Evolutionary conservation across 2,113 vertebrate species (phyloP), one percentile per base, ranked within the genome.

Genomic region (Mirounga angustirostris): DNA sequence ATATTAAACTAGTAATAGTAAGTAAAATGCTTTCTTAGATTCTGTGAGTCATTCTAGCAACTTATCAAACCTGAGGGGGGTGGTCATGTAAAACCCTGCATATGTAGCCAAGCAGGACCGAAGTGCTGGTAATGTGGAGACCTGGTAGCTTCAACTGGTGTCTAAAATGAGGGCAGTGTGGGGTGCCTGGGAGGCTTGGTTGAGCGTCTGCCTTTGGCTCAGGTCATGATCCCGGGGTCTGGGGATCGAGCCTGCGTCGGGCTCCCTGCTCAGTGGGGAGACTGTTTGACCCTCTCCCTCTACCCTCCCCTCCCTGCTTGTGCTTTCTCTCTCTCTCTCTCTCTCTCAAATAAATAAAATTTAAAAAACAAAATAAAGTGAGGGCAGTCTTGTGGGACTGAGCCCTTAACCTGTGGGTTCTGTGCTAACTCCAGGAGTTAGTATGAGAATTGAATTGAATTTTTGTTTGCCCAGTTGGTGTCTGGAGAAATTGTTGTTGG

Each of bases 31-130:
- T 76, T 80, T 94, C 58, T 43, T 94, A 73, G 91, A 67, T 88
- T 91, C 36, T 90, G 9, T 73, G 54, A 73, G 30, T 96, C 78
- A 92, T 89, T 89, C 89, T 58, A 97, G 22, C 78, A 94, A 78
- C 82, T 33, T 94, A 73, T 26, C 69, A 92, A 56, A n/a, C 21
- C 18, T 79, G 24, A 36, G 1, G 59, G 5, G 12, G 1, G 22
- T 9, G 40, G 71, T n/a, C 69, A 26, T 30, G 26, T 59, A 79
- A 94, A 71, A 28, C 19, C 78, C 46, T 67, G 8, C n/a, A 40
- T 84, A 43, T 96, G 40, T 46, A 50, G 65, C 52, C 28, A 74
- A 61, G 63, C 0, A 56, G 19, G 76, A 54, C 4, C n/a, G 16
- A 89, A 46, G 19, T 73, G 22, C 50, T 22, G 61, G 84, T 89